Evolutionary conservation across 2,888 invertebrate species (phyloP).

Genomic region (Drosophila subquinaria): DNA sequence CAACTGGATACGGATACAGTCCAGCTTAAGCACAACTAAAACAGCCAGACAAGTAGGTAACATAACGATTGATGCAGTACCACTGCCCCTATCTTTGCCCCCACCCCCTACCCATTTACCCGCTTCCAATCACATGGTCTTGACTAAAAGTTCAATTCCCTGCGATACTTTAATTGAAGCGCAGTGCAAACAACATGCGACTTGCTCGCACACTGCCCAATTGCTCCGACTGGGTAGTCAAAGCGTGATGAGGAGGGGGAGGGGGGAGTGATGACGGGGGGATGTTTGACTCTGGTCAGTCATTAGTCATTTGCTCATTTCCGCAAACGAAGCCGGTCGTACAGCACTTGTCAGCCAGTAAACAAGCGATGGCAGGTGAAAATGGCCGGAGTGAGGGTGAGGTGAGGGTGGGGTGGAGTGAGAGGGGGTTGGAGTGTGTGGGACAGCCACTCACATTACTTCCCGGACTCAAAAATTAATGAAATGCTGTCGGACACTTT

Average conservation of each 20-base stretch:
- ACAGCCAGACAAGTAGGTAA: slow-evolving; percentile 66
- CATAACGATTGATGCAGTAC: slow-evolving; percentile 44
- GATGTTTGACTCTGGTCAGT: slow-evolving; percentile 66
- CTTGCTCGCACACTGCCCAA: slow-evolving; percentile 34
- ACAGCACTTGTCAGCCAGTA: slow-evolving; percentile 82
- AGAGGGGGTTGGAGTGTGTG: not conserved
- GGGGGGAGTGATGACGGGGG: slow-evolving; percentile 7
- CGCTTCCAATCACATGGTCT: slow-evolving; percentile 21
- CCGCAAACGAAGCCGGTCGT: slow-evolving; percentile 79
- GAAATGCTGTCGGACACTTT: slow-evolving; percentile 44
- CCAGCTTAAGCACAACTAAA: slow-evolving; percentile 49
- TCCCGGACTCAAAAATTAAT: slow-evolving; percentile 44
- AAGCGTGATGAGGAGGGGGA: not conserved
- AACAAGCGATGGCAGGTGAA: slow-evolving; percentile 60
- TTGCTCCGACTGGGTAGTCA: not conserved
- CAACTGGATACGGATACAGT: slow-evolving; percentile 70
- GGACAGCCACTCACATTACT: slow-evolving; percentile 5
- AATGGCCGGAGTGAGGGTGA: too few species aligned
- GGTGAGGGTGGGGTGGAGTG: not conserved
- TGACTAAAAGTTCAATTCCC: slow-evolving; percentile 79
- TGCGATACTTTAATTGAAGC: slow-evolving; percentile 80
- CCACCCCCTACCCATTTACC: not conserved
- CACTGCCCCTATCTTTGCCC: not conserved
- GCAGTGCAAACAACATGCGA: slow-evolving; percentile 62
- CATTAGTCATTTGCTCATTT: slow-evolving; percentile 82